A percentile compares a stretch with the other conserved stretches of the same genome.
Evolutionary conservation across 2,113 vertebrate species (phyloP).

Genomic region (Dipodomys stephensi): DNA sequence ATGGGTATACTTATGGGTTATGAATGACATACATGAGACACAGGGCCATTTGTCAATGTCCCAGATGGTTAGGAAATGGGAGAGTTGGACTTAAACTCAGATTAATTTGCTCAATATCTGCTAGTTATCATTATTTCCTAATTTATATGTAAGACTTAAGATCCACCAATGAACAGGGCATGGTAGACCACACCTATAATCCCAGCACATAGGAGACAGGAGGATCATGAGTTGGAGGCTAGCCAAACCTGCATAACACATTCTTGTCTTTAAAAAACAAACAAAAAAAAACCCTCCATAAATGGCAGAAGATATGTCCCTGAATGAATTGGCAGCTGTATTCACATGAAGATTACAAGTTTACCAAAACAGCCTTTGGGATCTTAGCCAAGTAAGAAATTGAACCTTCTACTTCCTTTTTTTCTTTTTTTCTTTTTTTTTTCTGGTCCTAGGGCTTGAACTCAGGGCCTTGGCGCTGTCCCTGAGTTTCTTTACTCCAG

Average conservation of each 20-base stretch:
- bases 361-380: background rate
- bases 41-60: background rate
- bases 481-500: too few relatives aligned
- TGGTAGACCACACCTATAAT: too few relatives aligned
- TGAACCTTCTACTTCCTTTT: too few relatives aligned
- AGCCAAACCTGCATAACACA: too few relatives aligned
- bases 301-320: background rate
- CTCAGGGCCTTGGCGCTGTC: too few relatives aligned
- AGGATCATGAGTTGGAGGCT: too few relatives aligned
- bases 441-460: too few relatives aligned
- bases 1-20: background rate
- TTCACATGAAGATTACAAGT: background rate
- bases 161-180: background rate
- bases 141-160: conserved; percentile 42
- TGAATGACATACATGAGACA: rapidly evolving
- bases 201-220: too few relatives aligned
- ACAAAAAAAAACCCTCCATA: background rate
- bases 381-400: conserved; percentile 3
- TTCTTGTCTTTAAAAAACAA: too few relatives aligned
- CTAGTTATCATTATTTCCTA: background rate
- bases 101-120: background rate
- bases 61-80: background rate
- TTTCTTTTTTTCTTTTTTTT: too few relatives aligned
- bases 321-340: background rate
- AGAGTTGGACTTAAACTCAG: background rate